Base-by-base conservation (phyloP, 2,113 vertebrate genomes). In the Chamaea fasciata region DNA sequence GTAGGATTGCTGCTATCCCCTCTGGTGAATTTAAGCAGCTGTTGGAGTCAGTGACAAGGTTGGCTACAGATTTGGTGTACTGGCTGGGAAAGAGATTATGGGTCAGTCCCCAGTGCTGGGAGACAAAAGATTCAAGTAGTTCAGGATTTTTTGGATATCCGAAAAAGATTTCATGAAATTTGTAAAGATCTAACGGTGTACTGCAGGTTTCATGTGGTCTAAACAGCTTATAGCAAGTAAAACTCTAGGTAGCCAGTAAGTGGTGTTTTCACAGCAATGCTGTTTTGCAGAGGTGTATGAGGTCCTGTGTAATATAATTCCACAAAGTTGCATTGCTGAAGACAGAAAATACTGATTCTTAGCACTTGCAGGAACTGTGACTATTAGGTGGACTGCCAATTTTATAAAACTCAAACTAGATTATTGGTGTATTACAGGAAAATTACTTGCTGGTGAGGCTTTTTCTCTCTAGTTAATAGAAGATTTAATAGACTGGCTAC, bases 71-170 rank as follows among this genome's bases (percentile, higher is more conserved):
- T 98, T 98, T 98, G 98, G 98, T 98, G 97, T 98, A 97, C 98
- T 97, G 98, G 99, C 98, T 99, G 99, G 99, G 99, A 99, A 99
- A 99, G 98, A 99, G 98, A 99, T 99, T 99, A 99, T 96, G 97
- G 95, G 98, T 98, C 98, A 98, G 97, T 97, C 98, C 97, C 98
- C 98, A 98, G 97, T 98, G 98, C 98, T 97, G 96, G 97, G 96
- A 98, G 97, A 99, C 98, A 98, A 98, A 98, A 98, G 97, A 98
- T 98, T 98, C 98, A 98, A 98, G 98, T 98, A 94, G 98, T 98
- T 98, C 97, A 98, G 98, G 98, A 98, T 98, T 98, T 98, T 98
- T 98, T 94, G 98, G 98, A 98, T 98, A 98, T 98, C 98, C 98
- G 98, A 98, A 98, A 98, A 98, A 98, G 98, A 98, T 98, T 98